Base-by-base conservation (phyloP, 1,140 invertebrate species). In the Melipona quadrifasciata region DNA sequence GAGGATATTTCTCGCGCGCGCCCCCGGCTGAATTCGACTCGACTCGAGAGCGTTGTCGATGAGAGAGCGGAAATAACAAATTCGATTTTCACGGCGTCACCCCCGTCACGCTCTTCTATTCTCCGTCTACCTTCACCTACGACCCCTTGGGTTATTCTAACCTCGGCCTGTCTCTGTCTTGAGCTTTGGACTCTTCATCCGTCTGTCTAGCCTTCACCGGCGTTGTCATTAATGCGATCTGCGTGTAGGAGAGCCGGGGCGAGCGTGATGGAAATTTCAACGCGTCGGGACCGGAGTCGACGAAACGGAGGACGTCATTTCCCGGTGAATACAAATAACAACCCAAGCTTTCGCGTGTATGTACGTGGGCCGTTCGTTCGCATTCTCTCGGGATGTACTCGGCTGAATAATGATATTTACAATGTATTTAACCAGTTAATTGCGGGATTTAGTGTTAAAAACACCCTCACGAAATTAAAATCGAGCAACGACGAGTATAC, bases 31-130 rank as follows among this genome's bases (percentile, higher is more conserved):
- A 47, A 47, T 10, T 47, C 39, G 74, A 68, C 57, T 31, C 31
- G 31, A 2, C 31, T 31, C 53, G 27, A 58, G 73, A 53, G 86
- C 86, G 86, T 86, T 86, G 90, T 91, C 91, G 87, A 92, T 91
- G 89, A 80, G 87, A 82, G 89, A 89, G 86, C 86, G 85, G 87
- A 92, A 92, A 88, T 89, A 89, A 90, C 84, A 89, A 91, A 90
- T 91, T 90, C 86, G 91, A 92, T 91, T 92, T 87, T 87, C 86
- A 3, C 53, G 6, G 64, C 31, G 19, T 8, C 47, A 51, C 34
- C 64, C 64, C n/a, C 31, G 65, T 31, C 39, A 79, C 82, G 65
- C 53, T 34, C 39, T 47, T 47, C 31, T 68, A 65, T 65, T 51
- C 55, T 53, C 39, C 8, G 47, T 53, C 39, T 12, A 3, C 57